Evolutionary conservation across 2,113 vertebrate species (phyloP).

Genomic region (Theropithecus gelada): DNA sequence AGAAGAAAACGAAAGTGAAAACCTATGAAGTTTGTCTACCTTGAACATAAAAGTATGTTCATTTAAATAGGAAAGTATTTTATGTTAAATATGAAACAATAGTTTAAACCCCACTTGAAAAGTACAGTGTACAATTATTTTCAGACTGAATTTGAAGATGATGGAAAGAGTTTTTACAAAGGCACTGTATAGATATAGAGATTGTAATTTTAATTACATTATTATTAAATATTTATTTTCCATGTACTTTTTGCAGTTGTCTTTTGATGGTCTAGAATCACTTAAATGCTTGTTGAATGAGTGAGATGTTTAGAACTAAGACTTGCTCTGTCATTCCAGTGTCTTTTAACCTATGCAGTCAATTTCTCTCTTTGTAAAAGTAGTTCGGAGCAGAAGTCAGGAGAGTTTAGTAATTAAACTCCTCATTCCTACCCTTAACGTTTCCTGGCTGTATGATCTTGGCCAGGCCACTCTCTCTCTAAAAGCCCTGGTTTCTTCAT

Average conservation of each 20-base stretch:
- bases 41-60: background rate
- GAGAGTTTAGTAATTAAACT: background rate
- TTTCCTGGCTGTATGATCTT: background rate
- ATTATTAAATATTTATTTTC: slow-evolving; percentile 62
- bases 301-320: background rate
- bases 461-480: background rate
- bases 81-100: background rate
- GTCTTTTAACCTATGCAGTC: background rate
- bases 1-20: slow-evolving; percentile 33
- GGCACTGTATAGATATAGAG: background rate
- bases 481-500: background rate
- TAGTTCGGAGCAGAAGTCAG: background rate
- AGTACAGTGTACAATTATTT: background rate
- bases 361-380: background rate
- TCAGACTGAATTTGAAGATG: slow-evolving; percentile 39
- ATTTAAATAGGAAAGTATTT: background rate
- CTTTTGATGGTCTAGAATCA: background rate
- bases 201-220: background rate
- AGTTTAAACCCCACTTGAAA: background rate
- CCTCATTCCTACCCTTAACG: background rate
- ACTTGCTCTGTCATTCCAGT: background rate
- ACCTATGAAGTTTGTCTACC: background rate
- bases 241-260: slow-evolving; percentile 10
- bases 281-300: background rate
- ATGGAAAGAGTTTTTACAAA: slow-evolving; percentile 42